phyloP scores from a whole-genome alignment of 1,140 invertebrate genomes.

The Dendroctonus valens region DNA sequence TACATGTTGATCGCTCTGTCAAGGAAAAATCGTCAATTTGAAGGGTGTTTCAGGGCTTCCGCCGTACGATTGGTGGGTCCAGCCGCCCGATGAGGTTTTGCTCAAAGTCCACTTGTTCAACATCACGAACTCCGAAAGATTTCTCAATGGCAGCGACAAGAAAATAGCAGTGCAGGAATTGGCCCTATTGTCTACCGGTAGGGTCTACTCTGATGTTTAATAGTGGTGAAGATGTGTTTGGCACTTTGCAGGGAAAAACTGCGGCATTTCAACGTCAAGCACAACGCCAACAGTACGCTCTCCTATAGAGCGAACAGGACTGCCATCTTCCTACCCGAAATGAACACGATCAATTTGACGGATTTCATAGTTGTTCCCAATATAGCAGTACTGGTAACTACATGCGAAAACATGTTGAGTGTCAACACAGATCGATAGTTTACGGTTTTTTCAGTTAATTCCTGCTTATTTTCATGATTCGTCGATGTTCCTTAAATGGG shows the following conservation, averaged over 20 bases:
- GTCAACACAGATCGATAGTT: neutral
- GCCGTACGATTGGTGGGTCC: slow-evolving; percentile 64
- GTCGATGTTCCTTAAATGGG: slow-evolving; percentile 53
- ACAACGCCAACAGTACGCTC: slow-evolving; percentile 61
- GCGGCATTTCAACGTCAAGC: slow-evolving; percentile 54
- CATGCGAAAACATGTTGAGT: no score
- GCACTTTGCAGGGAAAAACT: slow-evolving; percentile 58
- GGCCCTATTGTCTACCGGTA: slow-evolving; percentile 64
- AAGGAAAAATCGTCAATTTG: neutral
- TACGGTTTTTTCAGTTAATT: slow-evolving; percentile 53
- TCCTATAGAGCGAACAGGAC: slow-evolving; percentile 59
- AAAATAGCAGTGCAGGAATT: slow-evolving; percentile 61
- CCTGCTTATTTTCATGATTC: slow-evolving; percentile 58
- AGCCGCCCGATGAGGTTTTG: slow-evolving; percentile 59
- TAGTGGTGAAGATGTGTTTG: no score
- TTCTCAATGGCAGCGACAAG: slow-evolving; percentile 55
- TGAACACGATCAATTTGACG: slow-evolving; percentile 60
- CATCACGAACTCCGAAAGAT: slow-evolving; percentile 62
- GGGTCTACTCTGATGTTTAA: slow-evolving; percentile 18
- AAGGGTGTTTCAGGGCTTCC: slow-evolving; percentile 56
- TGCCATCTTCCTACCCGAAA: slow-evolving; percentile 58
- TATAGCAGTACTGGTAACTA: slow-evolving; percentile 58
- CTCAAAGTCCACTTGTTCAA: slow-evolving; percentile 62
- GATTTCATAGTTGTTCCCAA: slow-evolving; percentile 61
- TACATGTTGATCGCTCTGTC: neutral